Evolutionary conservation across 1,140 invertebrate species (phyloP).

Genomic region (Ceratosolen fusciceps): DNA sequence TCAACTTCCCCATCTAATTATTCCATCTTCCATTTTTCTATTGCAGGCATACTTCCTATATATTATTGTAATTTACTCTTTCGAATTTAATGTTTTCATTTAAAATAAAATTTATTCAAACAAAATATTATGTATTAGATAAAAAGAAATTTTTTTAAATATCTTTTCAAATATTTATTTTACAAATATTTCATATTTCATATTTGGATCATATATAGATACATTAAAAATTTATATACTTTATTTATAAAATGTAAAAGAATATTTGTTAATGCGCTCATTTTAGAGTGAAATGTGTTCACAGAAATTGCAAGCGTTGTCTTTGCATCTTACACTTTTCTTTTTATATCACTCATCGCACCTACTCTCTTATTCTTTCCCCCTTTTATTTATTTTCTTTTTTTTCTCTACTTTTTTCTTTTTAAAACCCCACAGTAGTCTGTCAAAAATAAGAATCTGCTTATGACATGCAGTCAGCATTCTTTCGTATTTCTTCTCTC

Average conservation of each 20-base stretch:
- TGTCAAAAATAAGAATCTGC: background rate
- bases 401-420: background rate
- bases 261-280: background rate
- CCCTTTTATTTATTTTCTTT: background rate
- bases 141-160: too few relatives aligned
- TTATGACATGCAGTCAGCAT: background rate
- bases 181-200: too few relatives aligned
- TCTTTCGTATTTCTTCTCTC: too few relatives aligned
- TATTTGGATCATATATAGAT: background rate
- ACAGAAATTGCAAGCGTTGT: background rate
- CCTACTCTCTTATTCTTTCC: background rate
- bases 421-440: background rate
- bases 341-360: background rate
- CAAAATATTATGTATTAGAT: background rate
- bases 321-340: background rate
- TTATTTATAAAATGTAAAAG: background rate
- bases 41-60: too few relatives aligned
- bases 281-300: background rate
- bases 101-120: too few relatives aligned
- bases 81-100: too few relatives aligned
- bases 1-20: too few relatives aligned
- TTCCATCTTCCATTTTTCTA: too few relatives aligned
- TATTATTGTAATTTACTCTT: too few relatives aligned
- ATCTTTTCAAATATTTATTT: too few relatives aligned
- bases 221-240: background rate